Percentiles rank a stretch among this genome's conserved stretches.
These are phyloP conservation scores for Eulemur coronatus DNA, from an alignment of 2,797 vertebrate species.

Conservation along the genomic window DNA sequence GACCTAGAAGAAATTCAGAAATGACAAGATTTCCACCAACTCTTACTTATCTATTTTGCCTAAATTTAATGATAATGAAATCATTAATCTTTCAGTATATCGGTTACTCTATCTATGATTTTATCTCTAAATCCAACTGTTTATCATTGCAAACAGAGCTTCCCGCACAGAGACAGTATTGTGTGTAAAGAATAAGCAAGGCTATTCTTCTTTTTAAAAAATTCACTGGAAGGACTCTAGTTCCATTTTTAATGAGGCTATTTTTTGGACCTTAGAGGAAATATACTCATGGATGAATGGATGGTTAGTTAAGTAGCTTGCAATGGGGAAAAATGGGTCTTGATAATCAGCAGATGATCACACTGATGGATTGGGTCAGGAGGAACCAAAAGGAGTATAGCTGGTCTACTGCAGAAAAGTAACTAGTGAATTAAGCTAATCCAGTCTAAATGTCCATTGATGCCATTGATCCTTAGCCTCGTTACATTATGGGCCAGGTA, in stretches of 20 bases:
- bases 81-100: not conserved
- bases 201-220: not conserved
- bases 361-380: not conserved
- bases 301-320: not conserved
- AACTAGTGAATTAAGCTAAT: not conserved
- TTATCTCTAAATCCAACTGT: not conserved
- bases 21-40: not conserved
- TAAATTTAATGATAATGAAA: constrained; percentile 11
- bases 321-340: not conserved
- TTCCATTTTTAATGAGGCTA: not conserved
- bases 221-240: not conserved
- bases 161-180: not conserved
- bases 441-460: not conserved
- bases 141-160: not conserved
- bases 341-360: not conserved
- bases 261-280: not conserved
- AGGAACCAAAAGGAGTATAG: not conserved
- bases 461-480: not conserved
- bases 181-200: not conserved
- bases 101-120: not conserved
- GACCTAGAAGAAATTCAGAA: not conserved
- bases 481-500: not conserved
- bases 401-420: not conserved
- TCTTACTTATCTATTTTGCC: not conserved
- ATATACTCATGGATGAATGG: not conserved